A percentile compares a stretch with the other conserved stretches of the same genome.
These are phyloP conservation scores for Eublepharis macularius DNA, from an alignment of 2,113 vertebrate genomes.

Conservation along the genomic window DNA sequence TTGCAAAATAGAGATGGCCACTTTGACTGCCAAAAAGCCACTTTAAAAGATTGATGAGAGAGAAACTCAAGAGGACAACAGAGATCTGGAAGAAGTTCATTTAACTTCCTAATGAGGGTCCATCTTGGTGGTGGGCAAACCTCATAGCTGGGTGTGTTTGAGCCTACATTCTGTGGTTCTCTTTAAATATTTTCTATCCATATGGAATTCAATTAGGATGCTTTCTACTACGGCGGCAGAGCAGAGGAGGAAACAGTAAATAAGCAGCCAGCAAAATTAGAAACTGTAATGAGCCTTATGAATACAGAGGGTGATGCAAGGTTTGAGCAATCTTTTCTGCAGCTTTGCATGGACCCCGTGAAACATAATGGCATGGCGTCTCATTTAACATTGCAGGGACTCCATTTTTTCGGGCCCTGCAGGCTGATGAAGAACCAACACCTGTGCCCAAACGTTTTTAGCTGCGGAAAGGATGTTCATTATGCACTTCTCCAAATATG, in stretches of 20 bases:
- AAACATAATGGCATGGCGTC: slow-evolving; percentile 56
- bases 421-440: slow-evolving; percentile 61
- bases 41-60: slow-evolving; percentile 50
- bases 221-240: slow-evolving; percentile 61
- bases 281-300: slow-evolving; percentile 66
- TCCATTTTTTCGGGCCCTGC: slow-evolving; percentile 50
- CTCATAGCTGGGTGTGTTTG: background rate
- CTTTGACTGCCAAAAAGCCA: slow-evolving; percentile 45
- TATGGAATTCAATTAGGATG: slow-evolving; percentile 50
- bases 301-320: slow-evolving; percentile 45
- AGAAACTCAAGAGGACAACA: slow-evolving; percentile 35
- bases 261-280: slow-evolving; percentile 72
- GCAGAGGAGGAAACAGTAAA: slow-evolving; percentile 67
- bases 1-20: slow-evolving; percentile 1
- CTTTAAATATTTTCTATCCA: slow-evolving; percentile 40
- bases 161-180: slow-evolving; percentile 36
- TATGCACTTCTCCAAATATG: slow-evolving; percentile 1
- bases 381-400: slow-evolving; percentile 60
- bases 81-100: slow-evolving; percentile 23
- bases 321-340: slow-evolving; percentile 69
- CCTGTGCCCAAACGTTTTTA: slow-evolving; percentile 67
- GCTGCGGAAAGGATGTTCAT: slow-evolving; percentile 12
- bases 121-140: slow-evolving; percentile 21
- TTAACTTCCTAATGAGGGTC: slow-evolving; percentile 45
- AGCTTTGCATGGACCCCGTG: slow-evolving; percentile 61